Evolutionary conservation across 2,888 invertebrate genomes (phyloP).

Genomic region (Thecocarcelia acutangulata): DNA sequence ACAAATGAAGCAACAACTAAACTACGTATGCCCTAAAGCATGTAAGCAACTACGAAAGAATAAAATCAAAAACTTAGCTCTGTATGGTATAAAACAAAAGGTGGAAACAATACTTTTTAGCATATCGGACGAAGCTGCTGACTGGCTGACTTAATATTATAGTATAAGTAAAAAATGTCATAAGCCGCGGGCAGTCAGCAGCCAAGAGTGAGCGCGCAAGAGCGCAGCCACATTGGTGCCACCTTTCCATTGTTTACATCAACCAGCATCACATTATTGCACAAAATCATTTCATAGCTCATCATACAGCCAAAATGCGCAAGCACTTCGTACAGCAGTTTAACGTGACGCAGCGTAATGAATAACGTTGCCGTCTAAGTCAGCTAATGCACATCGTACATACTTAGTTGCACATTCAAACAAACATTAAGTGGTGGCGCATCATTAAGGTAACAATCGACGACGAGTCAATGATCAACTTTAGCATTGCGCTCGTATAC

Average conservation of each 20-base stretch:
- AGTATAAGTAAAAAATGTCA: constrained; percentile 46
- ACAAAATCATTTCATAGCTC: constrained; percentile 51
- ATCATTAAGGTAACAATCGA: constrained; percentile 72
- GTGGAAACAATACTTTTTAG: constrained; percentile 64
- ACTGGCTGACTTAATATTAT: constrained; percentile 64
- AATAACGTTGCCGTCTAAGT: constrained; percentile 38
- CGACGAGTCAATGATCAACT: constrained; percentile 67
- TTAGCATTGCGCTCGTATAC: constrained; percentile 15
- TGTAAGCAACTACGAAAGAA: constrained; percentile 41
- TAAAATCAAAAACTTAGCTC: constrained; percentile 54
- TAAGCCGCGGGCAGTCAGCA: constrained; percentile 62
- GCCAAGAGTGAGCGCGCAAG: constrained; percentile 66
- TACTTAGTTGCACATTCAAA: neutral
- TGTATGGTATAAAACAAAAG: constrained; percentile 54
- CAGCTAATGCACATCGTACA: constrained; percentile 13
- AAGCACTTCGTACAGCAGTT: constrained; percentile 28
- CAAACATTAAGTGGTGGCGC: constrained; percentile 67
- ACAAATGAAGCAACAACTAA: constrained; percentile 14
- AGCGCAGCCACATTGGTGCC: constrained; percentile 69
- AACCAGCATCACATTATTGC: constrained; percentile 55
- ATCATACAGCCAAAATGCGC: constrained; percentile 28
- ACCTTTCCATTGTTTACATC: constrained; percentile 69
- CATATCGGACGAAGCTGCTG: constrained; percentile 68
- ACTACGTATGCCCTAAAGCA: constrained; percentile 35
- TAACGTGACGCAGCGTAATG: constrained; percentile 44